Evolutionary conservation across 64 coral and sea anemone species (phyloP), one percentile per base, ranked within the genome.

Genomic region (Orbicella faveolata): DNA sequence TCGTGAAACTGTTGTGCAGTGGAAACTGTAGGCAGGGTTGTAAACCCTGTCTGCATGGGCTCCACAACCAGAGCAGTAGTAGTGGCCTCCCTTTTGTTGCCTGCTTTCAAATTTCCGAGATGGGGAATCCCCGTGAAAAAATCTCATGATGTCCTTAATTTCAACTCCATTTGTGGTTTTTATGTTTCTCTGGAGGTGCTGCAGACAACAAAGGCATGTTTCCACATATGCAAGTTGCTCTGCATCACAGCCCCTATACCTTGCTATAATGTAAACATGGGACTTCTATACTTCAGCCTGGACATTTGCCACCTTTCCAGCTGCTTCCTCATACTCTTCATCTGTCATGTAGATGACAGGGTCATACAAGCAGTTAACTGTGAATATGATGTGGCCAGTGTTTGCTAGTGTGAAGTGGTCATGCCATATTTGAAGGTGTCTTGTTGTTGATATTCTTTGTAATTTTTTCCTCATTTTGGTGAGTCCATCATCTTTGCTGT

Each of bases 351-450:
- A 80, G 23, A 81, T 25, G 34, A 59, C 88, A 79, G 88, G 77
- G 26, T 90, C 88, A 90, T 90, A 90, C 13, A 80, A 2, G 57
- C 19, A 11, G 65, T 59, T 17, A 3, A 90, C 88, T 77, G 79
- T 90, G 34, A 90, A 90, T 2, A 90, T 77, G 14, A 90, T 41
- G 88, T 90, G 78, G 17, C 88, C 77, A 90, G 78, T 76, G n/a
- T 81, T 90, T 16, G 88, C 88, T 20, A 90, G 75, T n/a, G 87
- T 89, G 2, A 75, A 89, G 25, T 78, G 75, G 61, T 89, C 75
- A 79, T 89, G 87, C 75, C 87, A 89, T 23, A 90, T 77, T 30
- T 74, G 21, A 13, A 90, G 36, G 44, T 90, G 75, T 69, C 88
- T 36, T 9, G 75, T n/a, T 3, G 62, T 64, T 9, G 30, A 55